Evolutionary conservation across 2,888 invertebrate genomes (phyloP).

Genomic region (Dasysyrphus albostriatus): DNA sequence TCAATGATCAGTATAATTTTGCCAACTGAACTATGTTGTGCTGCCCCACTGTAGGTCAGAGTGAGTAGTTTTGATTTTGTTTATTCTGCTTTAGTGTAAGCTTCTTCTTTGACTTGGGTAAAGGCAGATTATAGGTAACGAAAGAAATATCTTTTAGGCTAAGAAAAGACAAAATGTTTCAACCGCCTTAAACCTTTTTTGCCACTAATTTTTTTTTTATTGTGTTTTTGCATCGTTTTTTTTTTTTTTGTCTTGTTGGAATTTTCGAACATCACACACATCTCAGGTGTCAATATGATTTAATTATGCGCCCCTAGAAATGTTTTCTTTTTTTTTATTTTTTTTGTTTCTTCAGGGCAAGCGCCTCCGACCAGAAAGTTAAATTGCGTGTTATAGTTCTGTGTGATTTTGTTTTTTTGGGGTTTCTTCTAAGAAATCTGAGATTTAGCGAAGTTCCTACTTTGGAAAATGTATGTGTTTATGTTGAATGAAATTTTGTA

Average conservation of each 20-base stretch:
- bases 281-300: slow-evolving; percentile 77
- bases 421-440: slow-evolving; percentile 61
- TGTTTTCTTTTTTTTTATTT: slow-evolving; percentile 12
- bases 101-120: neutral
- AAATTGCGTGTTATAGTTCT: slow-evolving; percentile 35
- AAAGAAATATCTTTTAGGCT: neutral
- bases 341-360: slow-evolving; percentile 24
- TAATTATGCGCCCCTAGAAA: slow-evolving; percentile 70
- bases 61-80: neutral
- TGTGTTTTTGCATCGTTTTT: neutral
- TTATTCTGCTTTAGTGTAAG: neutral
- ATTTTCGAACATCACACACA: slow-evolving; percentile 76
- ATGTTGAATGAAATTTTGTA: slow-evolving; percentile 39
- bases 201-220: slow-evolving; percentile 32
- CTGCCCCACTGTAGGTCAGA: neutral
- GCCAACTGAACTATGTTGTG: too few relatives aligned
- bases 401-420: slow-evolving; percentile 20
- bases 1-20: too few relatives aligned
- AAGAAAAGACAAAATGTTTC: slow-evolving; percentile 20
- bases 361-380: slow-evolving; percentile 49
- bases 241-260: slow-evolving; percentile 20
- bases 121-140: neutral
- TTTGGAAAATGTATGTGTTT: slow-evolving; percentile 54
- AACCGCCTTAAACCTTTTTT: slow-evolving; percentile 36
- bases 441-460: slow-evolving; percentile 60